A percentile compares a stretch with the other conserved stretches of the same genome.
These are phyloP conservation scores for Parnassius orleans DNA, from an alignment of 2,888 invertebrate species.

Conservation along the genomic window DNA sequence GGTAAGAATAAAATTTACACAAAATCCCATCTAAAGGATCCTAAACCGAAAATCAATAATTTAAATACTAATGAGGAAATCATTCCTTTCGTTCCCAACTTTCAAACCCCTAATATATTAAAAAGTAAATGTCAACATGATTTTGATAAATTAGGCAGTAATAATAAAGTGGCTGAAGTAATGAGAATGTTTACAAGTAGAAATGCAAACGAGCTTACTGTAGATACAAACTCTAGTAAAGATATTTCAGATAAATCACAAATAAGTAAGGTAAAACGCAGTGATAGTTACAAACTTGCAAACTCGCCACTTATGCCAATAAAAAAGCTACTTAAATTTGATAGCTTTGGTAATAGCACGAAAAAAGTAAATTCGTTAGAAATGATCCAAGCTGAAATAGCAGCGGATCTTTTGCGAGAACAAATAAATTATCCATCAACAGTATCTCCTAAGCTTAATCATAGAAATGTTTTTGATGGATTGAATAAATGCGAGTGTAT, in stretches of 20 bases:
- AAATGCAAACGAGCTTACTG: constrained; percentile 38
- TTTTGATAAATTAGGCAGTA: constrained; percentile 53
- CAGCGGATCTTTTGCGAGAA: constrained; percentile 83
- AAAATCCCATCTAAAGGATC: constrained; percentile 35
- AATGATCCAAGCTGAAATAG: constrained; percentile 82
- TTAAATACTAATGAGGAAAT: constrained; percentile 52
- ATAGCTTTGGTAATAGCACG: constrained; percentile 65
- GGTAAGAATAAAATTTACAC: constrained; percentile 78
- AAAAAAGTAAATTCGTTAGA: constrained; percentile 78
- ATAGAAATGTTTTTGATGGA: constrained; percentile 54
- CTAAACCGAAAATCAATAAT: constrained; percentile 47
- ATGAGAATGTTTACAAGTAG: constrained; percentile 72
- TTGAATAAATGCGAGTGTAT: constrained; percentile 59
- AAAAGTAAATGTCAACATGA: constrained; percentile 59
- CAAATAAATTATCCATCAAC: constrained; percentile 86
- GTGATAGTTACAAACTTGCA: constrained; percentile 92
- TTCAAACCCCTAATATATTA: constrained; percentile 70
- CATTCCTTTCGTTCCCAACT: constrained; percentile 70
- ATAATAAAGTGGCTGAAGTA: constrained; percentile 73
- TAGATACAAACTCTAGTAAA: constrained; percentile 39
- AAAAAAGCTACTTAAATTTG: constrained; percentile 80
- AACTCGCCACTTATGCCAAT: constrained; percentile 86
- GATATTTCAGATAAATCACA: constrained; percentile 44
- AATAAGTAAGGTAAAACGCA: constrained; percentile 84
- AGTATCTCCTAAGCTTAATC: constrained; percentile 80